A percentile compares a stretch with the other conserved stretches of the same genome.
Evolutionary conservation across 1,140 invertebrate genomes (phyloP).

Genomic region (Drosophila sp.): DNA sequence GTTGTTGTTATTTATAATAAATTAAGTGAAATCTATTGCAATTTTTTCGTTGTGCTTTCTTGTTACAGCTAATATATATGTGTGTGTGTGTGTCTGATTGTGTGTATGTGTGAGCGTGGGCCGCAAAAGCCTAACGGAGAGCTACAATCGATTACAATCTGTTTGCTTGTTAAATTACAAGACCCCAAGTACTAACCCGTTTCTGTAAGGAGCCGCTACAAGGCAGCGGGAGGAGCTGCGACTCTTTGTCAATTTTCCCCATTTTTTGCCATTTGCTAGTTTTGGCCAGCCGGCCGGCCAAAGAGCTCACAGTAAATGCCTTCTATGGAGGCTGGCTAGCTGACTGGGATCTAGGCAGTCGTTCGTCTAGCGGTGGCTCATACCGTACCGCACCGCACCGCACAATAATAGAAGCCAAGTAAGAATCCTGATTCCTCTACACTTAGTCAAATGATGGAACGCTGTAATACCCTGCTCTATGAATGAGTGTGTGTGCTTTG

Average conservation of each 20-base stretch:
- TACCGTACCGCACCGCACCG: not conserved
- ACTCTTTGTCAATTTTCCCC: slow-evolving; percentile 61
- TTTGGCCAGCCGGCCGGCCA: slow-evolving; percentile 18
- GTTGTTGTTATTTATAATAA: slow-evolving; percentile 64
- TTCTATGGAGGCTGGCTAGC: slow-evolving; percentile 25
- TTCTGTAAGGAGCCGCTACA: slow-evolving; percentile 26
- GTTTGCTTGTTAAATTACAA: slow-evolving; percentile 77
- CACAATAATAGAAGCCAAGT: slow-evolving; percentile 12
- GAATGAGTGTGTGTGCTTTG: not conserved
- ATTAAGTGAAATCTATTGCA: slow-evolving; percentile 76
- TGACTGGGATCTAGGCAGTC: slow-evolving; percentile 10
- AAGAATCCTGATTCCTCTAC: not conserved
- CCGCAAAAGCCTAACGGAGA: slow-evolving; percentile 39
- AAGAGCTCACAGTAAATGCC: slow-evolving; percentile 33
- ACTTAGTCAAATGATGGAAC: not conserved
- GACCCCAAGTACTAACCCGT: slow-evolving; percentile 62
- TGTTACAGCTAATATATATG: slow-evolving; percentile 59
- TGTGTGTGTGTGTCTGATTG: slow-evolving; percentile 34
- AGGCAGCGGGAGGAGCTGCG: not conserved
- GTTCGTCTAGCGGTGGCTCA: not conserved
- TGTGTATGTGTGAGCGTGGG: slow-evolving; percentile 44
- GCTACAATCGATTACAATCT: slow-evolving; percentile 76
- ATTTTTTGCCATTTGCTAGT: slow-evolving; percentile 50
- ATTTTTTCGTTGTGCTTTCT: slow-evolving; percentile 38
- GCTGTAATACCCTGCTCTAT: not conserved